Evolutionary conservation across 2,797 vertebrate genomes (phyloP), one percentile per base, ranked within the genome.

Genomic region (Adelosebastes latens): DNA sequence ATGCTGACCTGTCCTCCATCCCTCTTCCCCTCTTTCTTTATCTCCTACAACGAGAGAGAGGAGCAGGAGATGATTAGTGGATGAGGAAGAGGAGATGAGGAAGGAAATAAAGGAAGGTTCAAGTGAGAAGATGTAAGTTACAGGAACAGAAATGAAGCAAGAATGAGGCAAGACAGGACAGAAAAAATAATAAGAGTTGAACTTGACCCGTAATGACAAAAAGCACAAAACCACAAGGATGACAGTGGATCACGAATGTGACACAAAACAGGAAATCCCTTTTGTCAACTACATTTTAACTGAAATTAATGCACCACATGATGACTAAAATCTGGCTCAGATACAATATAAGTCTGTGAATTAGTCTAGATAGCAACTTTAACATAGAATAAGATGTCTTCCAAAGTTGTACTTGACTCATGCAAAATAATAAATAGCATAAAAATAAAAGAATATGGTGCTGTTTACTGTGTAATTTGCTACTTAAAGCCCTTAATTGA

Each of bases 1-100:
- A 96, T 95, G 86, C 95, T 59, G 0, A 72, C 65, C 95, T 95
- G 95, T 77, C 92, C 95, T 80, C 88, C 95, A 79, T 98, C 97
- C 92, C 98, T 97, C 96, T 98, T 99, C 83, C 92, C 93, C 55
- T 98, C 97, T 84, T 98, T 98, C 94, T 97, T 99, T 93, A 98
- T 96, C 95, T 99, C 98, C 98, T 99, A 74, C 68, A 61, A 29
- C 52, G 42, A 18, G 42, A 78, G 24, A 82, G 36, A 72, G 14
- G 13, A 49, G 77, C 12, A 77, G 12, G 39, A 84, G 36, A 22
- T 6, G 14, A 31, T 32, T 7, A 73, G n/a, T 60, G 25, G 65
- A 16, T 9, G 49, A 75, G 24, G 70, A 59, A 4, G 81, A 66
- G 66, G 27, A 22, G 24, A 53, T 7, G 63, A 32, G 13, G 61